A percentile compares a stretch with the other conserved stretches of the same genome.
phyloP scores from a whole-genome alignment of 1,140 invertebrate species.

The Drosophila pseudoananassae region DNA sequence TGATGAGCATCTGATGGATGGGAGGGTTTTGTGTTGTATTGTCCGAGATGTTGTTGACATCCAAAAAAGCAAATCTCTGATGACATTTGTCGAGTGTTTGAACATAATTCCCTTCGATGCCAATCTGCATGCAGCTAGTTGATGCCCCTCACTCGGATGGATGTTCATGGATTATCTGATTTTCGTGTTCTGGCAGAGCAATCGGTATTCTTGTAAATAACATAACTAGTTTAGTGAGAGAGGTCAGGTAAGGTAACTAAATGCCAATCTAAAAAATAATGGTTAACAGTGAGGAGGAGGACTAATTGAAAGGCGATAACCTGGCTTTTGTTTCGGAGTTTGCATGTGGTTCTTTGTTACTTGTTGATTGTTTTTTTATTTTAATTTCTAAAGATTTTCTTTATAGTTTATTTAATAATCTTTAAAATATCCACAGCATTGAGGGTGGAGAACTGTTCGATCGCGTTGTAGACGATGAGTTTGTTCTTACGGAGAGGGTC shows the following conservation, averaged over 20 bases:
- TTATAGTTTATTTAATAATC: not conserved
- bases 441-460: conserved; percentile 99
- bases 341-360: conserved; percentile 23
- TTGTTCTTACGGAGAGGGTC: conserved; percentile 96
- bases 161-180: conserved; percentile 81
- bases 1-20: conserved; percentile 27
- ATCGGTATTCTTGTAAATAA: conserved; percentile 72
- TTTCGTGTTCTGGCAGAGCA: conserved; percentile 66
- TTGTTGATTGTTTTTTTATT: conserved; percentile 17
- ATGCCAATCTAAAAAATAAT: conserved; percentile 25
- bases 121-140: conserved; percentile 43
- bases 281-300: conserved; percentile 10
- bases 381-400: not conserved
- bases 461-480: conserved; percentile 98
- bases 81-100: conserved; percentile 34
- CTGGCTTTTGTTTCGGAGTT: conserved; percentile 18
- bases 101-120: conserved; percentile 42
- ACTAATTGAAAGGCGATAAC: conserved; percentile 41
- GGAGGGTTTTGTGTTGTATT: conserved; percentile 24
- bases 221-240: conserved; percentile 43
- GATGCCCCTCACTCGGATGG: conserved; percentile 54
- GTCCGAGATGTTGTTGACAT: not conserved
- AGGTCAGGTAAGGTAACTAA: conserved; percentile 50
- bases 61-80: conserved; percentile 19
- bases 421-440: conserved; percentile 88